Percentiles rank a stretch among this genome's conserved stretches.
Conservation (phyloP, 2,888 invertebrate genomes). For the Chymomyza fuscimana region DNA sequence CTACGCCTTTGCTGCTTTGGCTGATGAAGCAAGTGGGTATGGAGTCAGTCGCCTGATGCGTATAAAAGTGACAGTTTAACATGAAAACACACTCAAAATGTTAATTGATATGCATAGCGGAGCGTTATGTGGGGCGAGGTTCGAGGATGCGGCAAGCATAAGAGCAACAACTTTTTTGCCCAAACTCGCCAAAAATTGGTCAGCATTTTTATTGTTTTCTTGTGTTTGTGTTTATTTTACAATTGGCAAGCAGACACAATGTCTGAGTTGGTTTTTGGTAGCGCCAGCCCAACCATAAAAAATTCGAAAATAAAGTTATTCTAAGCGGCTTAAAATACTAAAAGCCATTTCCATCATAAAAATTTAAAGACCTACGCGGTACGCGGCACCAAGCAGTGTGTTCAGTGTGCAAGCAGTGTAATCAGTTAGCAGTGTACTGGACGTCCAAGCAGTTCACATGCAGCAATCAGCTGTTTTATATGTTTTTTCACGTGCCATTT, state of each 20-base stretch:
- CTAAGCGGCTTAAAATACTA: not conserved
- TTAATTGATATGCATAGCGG: constrained; percentile 56
- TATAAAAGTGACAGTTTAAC: constrained; percentile 63
- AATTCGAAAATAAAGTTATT: not conserved
- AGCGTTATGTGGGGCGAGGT: not conserved
- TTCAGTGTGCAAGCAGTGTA: not conserved
- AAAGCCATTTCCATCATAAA: not conserved
- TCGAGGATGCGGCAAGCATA: not conserved
- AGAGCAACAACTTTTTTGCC: not conserved
- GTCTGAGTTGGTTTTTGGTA: not conserved
- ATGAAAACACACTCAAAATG: constrained; percentile 67
- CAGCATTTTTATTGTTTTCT: not conserved
- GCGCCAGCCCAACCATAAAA: not conserved
- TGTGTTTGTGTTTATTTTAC: not conserved
- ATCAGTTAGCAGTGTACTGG: not conserved
- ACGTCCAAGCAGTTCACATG: not conserved
- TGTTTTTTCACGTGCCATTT: not conserved
- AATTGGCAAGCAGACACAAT: not conserved
- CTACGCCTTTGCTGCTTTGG: not conserved
- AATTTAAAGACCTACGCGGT: not conserved
- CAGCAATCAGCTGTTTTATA: not conserved
- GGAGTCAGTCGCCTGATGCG: constrained; percentile 23
- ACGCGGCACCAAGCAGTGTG: not conserved
- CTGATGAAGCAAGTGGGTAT: not conserved
- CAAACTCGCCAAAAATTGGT: not conserved